These are phyloP conservation scores for Thamnophis sirtalis DNA, from an alignment of 2,113 vertebrate genomes.

Conservation along the genomic window DNA sequence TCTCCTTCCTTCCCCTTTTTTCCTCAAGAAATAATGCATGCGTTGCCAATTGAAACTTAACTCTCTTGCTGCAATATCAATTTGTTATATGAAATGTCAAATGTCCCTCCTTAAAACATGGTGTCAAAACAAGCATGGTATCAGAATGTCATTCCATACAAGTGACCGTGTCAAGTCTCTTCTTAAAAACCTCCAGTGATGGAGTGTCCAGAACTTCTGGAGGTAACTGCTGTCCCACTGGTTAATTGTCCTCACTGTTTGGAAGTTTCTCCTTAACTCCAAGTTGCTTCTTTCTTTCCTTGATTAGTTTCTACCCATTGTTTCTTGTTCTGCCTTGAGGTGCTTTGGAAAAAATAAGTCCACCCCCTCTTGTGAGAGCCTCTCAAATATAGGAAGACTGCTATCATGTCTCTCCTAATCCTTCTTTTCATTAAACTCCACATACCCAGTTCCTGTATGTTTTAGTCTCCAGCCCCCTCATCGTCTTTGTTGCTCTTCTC, in stretches of 20 bases:
- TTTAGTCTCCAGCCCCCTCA: neutral
- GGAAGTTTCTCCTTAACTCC: neutral
- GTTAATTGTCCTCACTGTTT: neutral
- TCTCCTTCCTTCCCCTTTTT: too few species aligned
- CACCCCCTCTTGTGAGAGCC: neutral
- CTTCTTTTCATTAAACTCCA: neutral
- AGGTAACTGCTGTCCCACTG: neutral
- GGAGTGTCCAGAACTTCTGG: rapidly evolving
- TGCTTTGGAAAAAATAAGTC: neutral
- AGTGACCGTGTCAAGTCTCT: neutral
- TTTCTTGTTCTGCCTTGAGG: too few species aligned
- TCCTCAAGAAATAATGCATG: neutral
- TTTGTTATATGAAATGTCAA: neutral
- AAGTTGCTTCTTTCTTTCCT: neutral
- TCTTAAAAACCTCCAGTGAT: neutral
- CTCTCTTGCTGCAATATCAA: too few species aligned
- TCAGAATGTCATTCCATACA: neutral
- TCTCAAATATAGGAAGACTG: neutral
- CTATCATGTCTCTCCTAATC: neutral
- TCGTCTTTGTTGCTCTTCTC: neutral
- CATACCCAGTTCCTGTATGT: neutral
- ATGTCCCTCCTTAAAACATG: too few species aligned
- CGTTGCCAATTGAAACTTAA: neutral
- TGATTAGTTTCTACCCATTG: too few species aligned
- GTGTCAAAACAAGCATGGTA: neutral